Evolutionary conservation across 2,113 vertebrate genomes (phyloP), one percentile per base, ranked within the genome.

Genomic region (Rana temporaria): DNA sequence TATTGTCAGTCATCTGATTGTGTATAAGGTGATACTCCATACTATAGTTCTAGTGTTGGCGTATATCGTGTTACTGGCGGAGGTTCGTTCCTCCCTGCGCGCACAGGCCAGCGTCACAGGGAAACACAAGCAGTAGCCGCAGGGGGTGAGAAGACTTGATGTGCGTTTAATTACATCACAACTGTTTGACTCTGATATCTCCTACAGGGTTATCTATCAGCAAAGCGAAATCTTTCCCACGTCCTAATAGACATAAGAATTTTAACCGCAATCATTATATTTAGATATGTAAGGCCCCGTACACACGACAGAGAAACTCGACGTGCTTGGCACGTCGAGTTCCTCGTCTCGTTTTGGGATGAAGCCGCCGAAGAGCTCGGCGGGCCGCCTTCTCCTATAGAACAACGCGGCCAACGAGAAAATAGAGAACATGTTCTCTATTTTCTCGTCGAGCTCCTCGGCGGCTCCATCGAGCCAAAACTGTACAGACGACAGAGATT

Each of bases 131-230:
- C 53, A 79, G 65, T 69, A 79, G 66, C 78, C 2, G 20, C 55
- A 19, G 78, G 78, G 78, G 52, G 48, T 20, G 24, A 69, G 55
- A 60, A 79, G 57, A 57, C 64, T 66, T 67, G 30, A 79, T 79
- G 64, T 59, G 15, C 53, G 3, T 59, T 42, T 69, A 69, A 79
- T 59, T 69, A 69, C n/a, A 17, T 48, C 52, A 55, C 53, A 66
- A 67, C 64, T 20, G 62, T 26, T 34, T 57, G 63, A 32, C 76
- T 79, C 53, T 67, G 6, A 63, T 42, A 48, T 22, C 32, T 74
- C 71, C 71, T 60, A 32, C 71, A 55, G 71, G 30, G 56, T 20
- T 30, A 38, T 74, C 71, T 74, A 34, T 74, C 71, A 74, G 71
- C 71, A 34, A 3, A 8, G 9, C 32, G 19, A 74, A 11, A 18